A percentile compares a stretch with the other conserved stretches of the same genome.
These are phyloP conservation scores for Thamnophis sirtalis DNA, from an alignment of 2,113 vertebrate species.

Conservation along the genomic window DNA sequence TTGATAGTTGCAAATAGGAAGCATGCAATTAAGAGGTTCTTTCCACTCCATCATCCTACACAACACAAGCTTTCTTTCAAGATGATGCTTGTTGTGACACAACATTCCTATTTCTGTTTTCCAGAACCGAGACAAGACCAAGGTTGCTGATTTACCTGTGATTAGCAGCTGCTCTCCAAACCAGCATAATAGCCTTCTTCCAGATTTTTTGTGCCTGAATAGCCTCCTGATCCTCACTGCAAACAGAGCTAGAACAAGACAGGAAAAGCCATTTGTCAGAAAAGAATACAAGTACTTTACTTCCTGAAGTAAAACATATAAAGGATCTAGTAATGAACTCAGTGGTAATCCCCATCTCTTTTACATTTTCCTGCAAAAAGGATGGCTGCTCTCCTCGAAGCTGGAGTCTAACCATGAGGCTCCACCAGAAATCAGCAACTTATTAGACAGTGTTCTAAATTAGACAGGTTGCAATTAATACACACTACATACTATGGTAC, in stretches of 20 bases:
- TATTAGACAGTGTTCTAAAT: background rate
- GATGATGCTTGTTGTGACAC: background rate
- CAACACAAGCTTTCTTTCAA: background rate
- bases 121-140: background rate
- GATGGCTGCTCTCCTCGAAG: background rate
- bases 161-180: slow-evolving; percentile 98
- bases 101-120: background rate
- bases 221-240: slow-evolving; percentile 97
- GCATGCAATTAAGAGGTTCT: background rate
- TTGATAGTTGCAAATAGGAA: background rate
- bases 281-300: background rate
- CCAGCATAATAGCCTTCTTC: slow-evolving; percentile 99
- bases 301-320: background rate
- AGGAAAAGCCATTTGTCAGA: background rate
- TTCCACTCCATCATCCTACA: background rate
- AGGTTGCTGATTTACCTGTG: slow-evolving; percentile 79
- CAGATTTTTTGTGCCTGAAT: slow-evolving; percentile 99
- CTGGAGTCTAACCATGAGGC: background rate
- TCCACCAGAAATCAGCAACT: background rate
- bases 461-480: slow-evolving; percentile 5
- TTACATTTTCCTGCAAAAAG: background rate
- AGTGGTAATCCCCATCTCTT: slow-evolving; percentile 14
- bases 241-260: slow-evolving; percentile 81
- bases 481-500: background rate
- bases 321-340: background rate